Evolutionary conservation across 2,888 invertebrate genomes (phyloP).

Genomic region (Pristionchus maxplancki): DNA sequence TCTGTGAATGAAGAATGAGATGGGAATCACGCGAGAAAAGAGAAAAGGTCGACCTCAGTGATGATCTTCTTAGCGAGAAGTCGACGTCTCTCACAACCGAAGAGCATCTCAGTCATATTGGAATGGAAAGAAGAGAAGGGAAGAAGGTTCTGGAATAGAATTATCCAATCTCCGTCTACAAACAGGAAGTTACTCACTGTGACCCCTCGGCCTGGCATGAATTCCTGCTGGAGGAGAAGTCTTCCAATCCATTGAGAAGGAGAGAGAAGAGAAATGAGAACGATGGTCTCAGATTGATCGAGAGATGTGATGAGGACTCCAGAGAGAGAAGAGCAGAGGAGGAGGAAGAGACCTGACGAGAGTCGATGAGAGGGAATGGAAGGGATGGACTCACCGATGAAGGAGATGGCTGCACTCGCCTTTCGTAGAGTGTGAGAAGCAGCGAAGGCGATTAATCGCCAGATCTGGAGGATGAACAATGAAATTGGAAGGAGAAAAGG

Average conservation of each 20-base stretch:
- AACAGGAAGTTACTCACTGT: neutral
- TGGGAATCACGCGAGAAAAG: neutral
- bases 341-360: conserved; percentile 27
- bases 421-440: neutral
- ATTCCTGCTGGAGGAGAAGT: conserved; percentile 36
- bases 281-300: neutral
- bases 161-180: neutral
- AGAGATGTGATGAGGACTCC: conserved; percentile 20
- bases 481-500: neutral
- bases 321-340: conserved; percentile 3
- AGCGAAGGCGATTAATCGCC: conserved; percentile 23
- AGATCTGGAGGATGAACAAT: neutral
- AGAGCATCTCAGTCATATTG: conserved; percentile 51
- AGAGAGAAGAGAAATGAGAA: conserved; percentile 33
- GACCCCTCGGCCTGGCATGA: neutral
- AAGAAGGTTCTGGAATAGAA: conserved; percentile 27
- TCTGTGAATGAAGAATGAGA: neutral
- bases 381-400: neutral
- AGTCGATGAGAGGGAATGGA: neutral
- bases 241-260: conserved; percentile 45
- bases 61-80: conserved; percentile 54
- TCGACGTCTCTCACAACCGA: conserved; percentile 54
- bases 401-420: neutral
- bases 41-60: conserved; percentile 52
- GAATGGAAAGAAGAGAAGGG: conserved; percentile 28